Base-by-base conservation (phyloP, 2,888 invertebrate genomes). In the Octodonta nipae region DNA sequence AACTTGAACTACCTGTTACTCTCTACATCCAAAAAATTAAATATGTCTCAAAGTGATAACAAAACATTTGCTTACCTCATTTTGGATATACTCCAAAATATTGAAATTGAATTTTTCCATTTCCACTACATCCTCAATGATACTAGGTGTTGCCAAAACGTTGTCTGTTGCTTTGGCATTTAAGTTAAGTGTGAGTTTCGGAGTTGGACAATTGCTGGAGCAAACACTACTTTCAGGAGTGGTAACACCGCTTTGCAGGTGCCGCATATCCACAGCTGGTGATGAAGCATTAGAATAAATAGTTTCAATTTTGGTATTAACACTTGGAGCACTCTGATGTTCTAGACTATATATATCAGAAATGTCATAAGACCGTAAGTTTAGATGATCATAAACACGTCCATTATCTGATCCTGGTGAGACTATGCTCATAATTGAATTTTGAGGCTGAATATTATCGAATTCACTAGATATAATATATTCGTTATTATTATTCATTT, bases 51-150 rank as follows among this genome's bases (percentile, higher is more conserved):
- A n/a, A n/a, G n/a, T n/a, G n/a, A n/a, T n/a, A n/a, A n/a, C n/a
- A n/a, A n/a, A n/a, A n/a, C n/a, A n/a, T n/a, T n/a, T n/a, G n/a
- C n/a, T 43, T 50, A 53, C 52, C 45, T 52, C 57, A 34, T 52
- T 52, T 32, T 50, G 51, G 29, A 60, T 50, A 37, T 54, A 52
- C 31, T 54, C 52, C 29, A 62, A 47, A 30, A 61, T 52, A 36
- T 60, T 58, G 40, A 61, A 62, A 12, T 37, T 36, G 15, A 26
- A 42, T 43, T 28, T 42, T 45, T 56, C 62, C 45, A 55, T 45
- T 36, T 52, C 50, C 26, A 54, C 50, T 10, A 62, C 58, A 4
- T 59, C 54, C 13, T 60, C 60, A 25, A 65, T 58, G 29, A 66
- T 58, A 44, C 63, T 63, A 5, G 66, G 65, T 15, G 66, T 66